Percentiles rank a stretch among this genome's conserved stretches.
phyloP scores from a whole-genome alignment of 2,113 vertebrate species.

The Gorsachius goisagi region DNA sequence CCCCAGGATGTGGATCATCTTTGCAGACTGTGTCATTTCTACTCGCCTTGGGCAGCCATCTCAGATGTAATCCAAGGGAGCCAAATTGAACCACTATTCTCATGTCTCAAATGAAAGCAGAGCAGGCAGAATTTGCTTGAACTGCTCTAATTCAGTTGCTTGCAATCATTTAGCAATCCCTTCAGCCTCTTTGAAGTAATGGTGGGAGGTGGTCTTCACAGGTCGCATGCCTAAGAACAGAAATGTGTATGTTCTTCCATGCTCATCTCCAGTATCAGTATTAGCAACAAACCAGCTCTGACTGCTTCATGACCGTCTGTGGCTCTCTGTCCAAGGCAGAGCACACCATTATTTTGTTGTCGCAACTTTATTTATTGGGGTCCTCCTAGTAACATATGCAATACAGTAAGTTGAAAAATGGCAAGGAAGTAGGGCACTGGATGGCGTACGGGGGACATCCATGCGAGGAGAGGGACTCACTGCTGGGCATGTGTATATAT shows the following conservation, averaged over 20 bases:
- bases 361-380: not conserved
- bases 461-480: not conserved
- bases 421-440: not conserved
- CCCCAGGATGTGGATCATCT: not conserved
- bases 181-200: not conserved
- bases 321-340: not conserved
- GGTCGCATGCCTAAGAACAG: not conserved
- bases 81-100: not conserved
- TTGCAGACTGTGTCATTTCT: not conserved
- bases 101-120: not conserved
- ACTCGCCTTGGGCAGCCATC: not conserved
- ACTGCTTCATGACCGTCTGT: accelerated
- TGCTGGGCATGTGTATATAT: not conserved
- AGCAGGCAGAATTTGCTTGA: not conserved
- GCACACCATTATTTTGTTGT: not conserved
- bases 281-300: not conserved
- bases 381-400: not conserved
- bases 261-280: not conserved
- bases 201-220: not conserved
- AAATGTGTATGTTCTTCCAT: not conserved
- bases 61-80: not conserved
- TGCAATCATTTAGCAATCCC: not conserved
- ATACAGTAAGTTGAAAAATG: not conserved
- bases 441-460: not conserved
- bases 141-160: not conserved